phyloP scores from a whole-genome alignment of 1,140 invertebrate species.

The Melitaea cinxia region DNA sequence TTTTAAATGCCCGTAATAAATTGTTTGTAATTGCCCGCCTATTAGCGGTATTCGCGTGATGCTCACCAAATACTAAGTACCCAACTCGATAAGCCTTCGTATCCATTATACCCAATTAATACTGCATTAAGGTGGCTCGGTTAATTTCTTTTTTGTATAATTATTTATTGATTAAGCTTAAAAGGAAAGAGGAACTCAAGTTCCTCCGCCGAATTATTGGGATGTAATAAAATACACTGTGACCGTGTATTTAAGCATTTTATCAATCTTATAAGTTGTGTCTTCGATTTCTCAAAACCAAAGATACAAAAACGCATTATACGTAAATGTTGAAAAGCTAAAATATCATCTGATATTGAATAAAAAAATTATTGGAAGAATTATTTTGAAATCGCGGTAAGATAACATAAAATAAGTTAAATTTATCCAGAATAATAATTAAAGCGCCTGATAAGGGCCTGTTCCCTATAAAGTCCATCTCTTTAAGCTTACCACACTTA shows the following conservation, averaged over 20 bases:
- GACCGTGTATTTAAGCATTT: conserved; percentile 3
- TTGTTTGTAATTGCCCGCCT: conserved; percentile 37
- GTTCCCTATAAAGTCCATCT: too few species aligned
- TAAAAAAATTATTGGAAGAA: too few species aligned
- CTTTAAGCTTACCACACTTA: too few species aligned
- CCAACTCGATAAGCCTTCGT: conserved; percentile 15
- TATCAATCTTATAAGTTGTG: not conserved
- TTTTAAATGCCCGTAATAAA: conserved; percentile 36
- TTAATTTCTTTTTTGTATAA: conserved; percentile 13
- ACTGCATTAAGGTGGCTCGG: conserved; percentile 15
- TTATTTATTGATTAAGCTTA: conserved; percentile 4
- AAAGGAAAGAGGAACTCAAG: too few species aligned
- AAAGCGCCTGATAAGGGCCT: too few species aligned
- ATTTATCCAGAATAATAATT: too few species aligned
- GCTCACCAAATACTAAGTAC: conserved; percentile 24
- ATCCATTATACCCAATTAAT: conserved; percentile 25
- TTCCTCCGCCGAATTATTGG: not conserved
- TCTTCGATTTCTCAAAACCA: too few species aligned
- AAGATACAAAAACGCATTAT: too few species aligned
- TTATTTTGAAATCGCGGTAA: too few species aligned
- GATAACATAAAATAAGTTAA: too few species aligned
- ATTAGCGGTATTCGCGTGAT: conserved; percentile 41
- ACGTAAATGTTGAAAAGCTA: too few species aligned
- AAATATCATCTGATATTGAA: too few species aligned
- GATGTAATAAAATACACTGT: not conserved